These are phyloP conservation scores for Enteromius mattozi DNA, from an alignment of 2,797 vertebrate genomes.

Conservation along the genomic window DNA sequence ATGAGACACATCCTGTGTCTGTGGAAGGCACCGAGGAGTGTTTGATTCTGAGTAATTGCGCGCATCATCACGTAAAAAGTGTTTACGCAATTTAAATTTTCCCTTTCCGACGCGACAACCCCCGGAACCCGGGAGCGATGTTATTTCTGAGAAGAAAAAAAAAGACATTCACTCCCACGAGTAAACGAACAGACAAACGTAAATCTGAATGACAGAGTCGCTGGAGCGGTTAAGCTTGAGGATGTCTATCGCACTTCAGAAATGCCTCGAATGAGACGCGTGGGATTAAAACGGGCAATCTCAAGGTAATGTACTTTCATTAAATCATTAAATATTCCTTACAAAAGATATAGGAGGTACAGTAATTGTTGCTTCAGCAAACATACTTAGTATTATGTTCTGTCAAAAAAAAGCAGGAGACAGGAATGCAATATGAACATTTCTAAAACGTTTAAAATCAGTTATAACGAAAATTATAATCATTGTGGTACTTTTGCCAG, in stretches of 20 bases:
- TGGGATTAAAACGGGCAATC: not conserved
- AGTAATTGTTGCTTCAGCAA: not conserved
- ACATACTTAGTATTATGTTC: not conserved
- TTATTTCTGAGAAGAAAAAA: not conserved
- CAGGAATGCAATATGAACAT: not conserved
- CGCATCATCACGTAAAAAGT: not conserved
- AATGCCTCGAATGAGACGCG: not conserved
- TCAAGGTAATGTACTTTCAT: slow-evolving; percentile 15
- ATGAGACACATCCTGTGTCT: not conserved
- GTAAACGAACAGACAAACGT: not conserved
- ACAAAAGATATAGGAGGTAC: not conserved
- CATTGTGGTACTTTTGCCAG: not conserved
- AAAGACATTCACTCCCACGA: not conserved
- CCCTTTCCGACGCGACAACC: not conserved
- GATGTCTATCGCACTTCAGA: not conserved
- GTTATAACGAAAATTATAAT: not conserved
- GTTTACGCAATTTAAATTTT: not conserved
- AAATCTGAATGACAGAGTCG: not conserved
- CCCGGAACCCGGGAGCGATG: not conserved
- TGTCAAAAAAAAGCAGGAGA: not conserved
- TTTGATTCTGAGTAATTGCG: not conserved
- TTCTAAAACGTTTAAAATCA: not conserved
- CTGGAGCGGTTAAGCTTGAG: slow-evolving; percentile 6
- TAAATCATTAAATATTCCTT: not conserved
- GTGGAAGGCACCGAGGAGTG: not conserved